phyloP scores from a whole-genome alignment of 1,140 invertebrate genomes.

The Belonocnema kinseyi region DNA sequence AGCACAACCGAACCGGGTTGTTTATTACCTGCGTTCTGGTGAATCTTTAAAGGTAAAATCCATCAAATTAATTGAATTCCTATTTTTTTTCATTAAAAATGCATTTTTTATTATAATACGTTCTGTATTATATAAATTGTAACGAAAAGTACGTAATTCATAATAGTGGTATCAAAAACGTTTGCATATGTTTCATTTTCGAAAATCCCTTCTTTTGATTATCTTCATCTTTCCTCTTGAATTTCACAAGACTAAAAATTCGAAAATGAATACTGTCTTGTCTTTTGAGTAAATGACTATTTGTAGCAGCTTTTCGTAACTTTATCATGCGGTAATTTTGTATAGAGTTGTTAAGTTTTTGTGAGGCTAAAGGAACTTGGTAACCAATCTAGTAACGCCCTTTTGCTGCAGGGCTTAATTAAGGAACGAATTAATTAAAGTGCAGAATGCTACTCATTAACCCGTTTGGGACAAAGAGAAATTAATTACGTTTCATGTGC shows the following conservation, averaged over 20 bases:
- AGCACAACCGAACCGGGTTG: not conserved
- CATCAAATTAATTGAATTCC: not conserved
- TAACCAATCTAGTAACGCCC: not conserved
- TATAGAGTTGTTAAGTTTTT: not conserved
- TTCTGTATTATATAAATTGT: too few species aligned
- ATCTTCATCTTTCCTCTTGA: too few species aligned
- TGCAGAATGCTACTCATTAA: slow-evolving; percentile 19
- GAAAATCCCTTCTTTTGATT: too few species aligned
- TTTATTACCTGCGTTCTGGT: slow-evolving; percentile 8
- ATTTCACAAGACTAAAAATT: too few species aligned
- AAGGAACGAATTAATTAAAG: slow-evolving; percentile 46
- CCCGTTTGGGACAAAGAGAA: slow-evolving; percentile 35
- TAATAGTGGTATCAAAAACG: too few species aligned
- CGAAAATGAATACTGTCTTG: too few species aligned
- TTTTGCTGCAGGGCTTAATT: slow-evolving; percentile 28
- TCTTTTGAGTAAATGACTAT: too few species aligned
- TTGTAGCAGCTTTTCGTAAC: too few species aligned
- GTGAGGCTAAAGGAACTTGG: not conserved
- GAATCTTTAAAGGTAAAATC: slow-evolving; percentile 2
- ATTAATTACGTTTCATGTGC: slow-evolving; percentile 45
- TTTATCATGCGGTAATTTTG: too few species aligned
- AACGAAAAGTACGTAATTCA: too few species aligned
- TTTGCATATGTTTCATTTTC: too few species aligned
- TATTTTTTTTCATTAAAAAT: not conserved
- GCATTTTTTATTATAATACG: not conserved